Percentiles rank a stretch among this genome's conserved stretches.
Conservation (phyloP, 2,113 vertebrate genomes). For the Microcebus jonahi region DNA sequence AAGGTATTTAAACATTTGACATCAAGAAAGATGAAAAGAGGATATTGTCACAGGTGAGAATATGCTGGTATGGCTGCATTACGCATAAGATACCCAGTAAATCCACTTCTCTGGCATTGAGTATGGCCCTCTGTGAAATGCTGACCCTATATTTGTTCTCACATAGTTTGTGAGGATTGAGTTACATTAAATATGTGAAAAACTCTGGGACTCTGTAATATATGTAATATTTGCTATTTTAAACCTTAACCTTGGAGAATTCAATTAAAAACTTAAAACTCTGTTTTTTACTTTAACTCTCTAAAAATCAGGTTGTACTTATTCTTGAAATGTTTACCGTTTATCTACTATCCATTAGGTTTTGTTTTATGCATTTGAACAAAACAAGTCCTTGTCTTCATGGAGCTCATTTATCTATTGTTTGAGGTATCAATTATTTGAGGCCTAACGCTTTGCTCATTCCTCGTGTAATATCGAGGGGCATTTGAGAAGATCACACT, state of each 20-base stretch:
- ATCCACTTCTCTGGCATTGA: neutral
- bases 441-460: neutral
- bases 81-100: neutral
- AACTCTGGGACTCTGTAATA: neutral
- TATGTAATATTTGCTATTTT: neutral
- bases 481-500: neutral
- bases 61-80: neutral
- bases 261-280: neutral
- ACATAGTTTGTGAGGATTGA: neutral
- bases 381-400: neutral
- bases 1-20: neutral
- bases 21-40: neutral
- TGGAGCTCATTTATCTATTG: neutral
- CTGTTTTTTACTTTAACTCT: neutral
- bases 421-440: neutral
- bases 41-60: neutral
- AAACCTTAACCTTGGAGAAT: neutral
- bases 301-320: neutral
- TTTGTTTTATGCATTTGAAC: neutral
- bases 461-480: neutral
- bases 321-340: neutral
- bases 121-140: neutral
- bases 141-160: neutral
- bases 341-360: neutral
- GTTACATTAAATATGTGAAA: neutral